These are phyloP conservation scores for Kradibia gibbosae DNA, from an alignment of 1,140 invertebrate genomes.

Conservation along the genomic window DNA sequence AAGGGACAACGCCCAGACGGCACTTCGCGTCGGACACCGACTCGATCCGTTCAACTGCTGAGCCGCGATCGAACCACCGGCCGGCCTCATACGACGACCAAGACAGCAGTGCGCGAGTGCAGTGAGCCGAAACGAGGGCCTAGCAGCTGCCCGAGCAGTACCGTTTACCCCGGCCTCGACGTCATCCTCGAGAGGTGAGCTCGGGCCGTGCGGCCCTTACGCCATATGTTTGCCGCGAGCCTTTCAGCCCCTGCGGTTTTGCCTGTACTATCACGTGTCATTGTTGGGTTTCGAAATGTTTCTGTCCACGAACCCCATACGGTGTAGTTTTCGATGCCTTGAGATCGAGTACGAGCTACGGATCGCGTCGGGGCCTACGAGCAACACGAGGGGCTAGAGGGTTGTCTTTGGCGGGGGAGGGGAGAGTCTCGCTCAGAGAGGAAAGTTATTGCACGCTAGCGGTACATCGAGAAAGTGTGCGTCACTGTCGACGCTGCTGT, in stretches of 20 bases:
- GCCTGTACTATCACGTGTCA: background rate
- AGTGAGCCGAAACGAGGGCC: background rate
- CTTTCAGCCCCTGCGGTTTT: background rate
- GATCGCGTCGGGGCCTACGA: too few relatives aligned
- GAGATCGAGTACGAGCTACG: too few relatives aligned
- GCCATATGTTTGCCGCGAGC: slow-evolving; percentile 28
- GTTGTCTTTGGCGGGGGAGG: too few relatives aligned
- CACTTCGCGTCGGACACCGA: background rate
- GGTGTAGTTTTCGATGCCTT: too few relatives aligned
- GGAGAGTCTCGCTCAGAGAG: background rate
- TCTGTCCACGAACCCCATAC: too few relatives aligned
- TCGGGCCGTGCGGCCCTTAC: background rate
- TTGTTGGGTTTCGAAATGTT: background rate
- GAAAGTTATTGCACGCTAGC: slow-evolving; percentile 38
- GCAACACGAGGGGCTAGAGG: too few relatives aligned
- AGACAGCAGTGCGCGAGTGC: background rate
- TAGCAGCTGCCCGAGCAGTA: slow-evolving; percentile 17
- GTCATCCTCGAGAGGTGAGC: slow-evolving; percentile 49
- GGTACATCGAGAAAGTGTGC: slow-evolving; percentile 42
- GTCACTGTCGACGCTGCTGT: background rate
- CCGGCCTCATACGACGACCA: too few relatives aligned
- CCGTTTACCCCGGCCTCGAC: slow-evolving; percentile 1
- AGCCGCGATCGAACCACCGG: background rate
- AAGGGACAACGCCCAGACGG: slow-evolving; percentile 44
- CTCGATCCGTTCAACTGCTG: background rate